A percentile compares a stretch with the other conserved stretches of the same genome.
phyloP scores from a whole-genome alignment of 2,797 vertebrate species.

The Poeciliopsis presidionis region DNA sequence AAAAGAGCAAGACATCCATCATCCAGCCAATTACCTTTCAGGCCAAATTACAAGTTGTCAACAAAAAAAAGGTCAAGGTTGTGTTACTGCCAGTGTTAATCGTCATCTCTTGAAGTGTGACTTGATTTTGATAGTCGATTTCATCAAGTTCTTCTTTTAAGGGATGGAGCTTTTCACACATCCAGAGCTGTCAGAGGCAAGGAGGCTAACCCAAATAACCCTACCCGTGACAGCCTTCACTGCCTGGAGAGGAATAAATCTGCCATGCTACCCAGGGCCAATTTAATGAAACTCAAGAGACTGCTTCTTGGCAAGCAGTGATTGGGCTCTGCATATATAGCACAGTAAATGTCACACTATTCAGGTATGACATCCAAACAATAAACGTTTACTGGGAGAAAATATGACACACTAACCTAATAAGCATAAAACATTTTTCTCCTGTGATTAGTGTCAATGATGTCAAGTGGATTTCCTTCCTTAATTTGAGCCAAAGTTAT shows the following conservation, averaged over 20 bases:
- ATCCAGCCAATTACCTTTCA: constrained; percentile 68
- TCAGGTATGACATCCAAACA: constrained; percentile 24
- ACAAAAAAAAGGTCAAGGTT: constrained; percentile 61
- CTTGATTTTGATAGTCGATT: constrained; percentile 27
- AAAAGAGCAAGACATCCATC: constrained; percentile 70
- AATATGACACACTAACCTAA: constrained; percentile 7
- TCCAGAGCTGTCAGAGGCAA: constrained; percentile 23
- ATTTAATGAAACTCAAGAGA: constrained; percentile 42
- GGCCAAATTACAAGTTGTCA: constrained; percentile 61
- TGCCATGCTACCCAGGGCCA: constrained; percentile 35
- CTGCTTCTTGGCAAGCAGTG: constrained; percentile 29
- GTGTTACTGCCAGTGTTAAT: constrained; percentile 26
- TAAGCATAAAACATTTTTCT: constrained; percentile 11
- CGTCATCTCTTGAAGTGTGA: constrained; percentile 13
- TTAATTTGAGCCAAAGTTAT: constrained; percentile 1
- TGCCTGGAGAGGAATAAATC: constrained; percentile 33
- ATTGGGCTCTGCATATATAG: constrained; percentile 39
- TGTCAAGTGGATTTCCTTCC: neutral
- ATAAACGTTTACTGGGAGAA: constrained; percentile 23
- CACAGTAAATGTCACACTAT: constrained; percentile 35
- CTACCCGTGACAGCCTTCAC: constrained; percentile 39
- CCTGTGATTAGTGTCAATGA: neutral
- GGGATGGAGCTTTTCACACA: constrained; percentile 12
- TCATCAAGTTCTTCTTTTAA: neutral
- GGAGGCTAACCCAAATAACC: constrained; percentile 27